Evolutionary conservation across 64 coral and sea anemone genomes (phyloP).

Genomic region (Actinia tenebrosa): DNA sequence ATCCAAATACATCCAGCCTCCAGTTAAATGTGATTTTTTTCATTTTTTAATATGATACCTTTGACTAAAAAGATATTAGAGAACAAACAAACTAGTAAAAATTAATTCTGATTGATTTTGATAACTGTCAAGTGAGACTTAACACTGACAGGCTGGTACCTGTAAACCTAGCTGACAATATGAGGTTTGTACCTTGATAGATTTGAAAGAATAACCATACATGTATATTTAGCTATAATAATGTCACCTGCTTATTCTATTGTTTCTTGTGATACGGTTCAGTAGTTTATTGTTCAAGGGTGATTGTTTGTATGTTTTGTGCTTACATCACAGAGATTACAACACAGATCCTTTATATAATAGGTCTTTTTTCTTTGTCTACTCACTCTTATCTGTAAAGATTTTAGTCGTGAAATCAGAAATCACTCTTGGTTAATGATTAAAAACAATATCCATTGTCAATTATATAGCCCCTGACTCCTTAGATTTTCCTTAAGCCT

Average conservation of each 20-base stretch:
- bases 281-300: background rate
- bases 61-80: background rate
- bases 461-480: too few species aligned
- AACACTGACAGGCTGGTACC: background rate
- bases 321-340: background rate
- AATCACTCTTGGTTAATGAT: too few species aligned
- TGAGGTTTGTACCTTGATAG: too few species aligned
- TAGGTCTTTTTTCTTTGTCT: too few species aligned
- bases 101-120: background rate
- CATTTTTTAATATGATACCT: background rate
- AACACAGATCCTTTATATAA: background rate
- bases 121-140: background rate
- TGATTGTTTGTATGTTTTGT: background rate
- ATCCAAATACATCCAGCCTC: background rate
- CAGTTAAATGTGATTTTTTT: background rate
- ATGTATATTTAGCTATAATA: too few species aligned
- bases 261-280: background rate
- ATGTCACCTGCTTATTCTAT: background rate
- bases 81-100: background rate
- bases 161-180: background rate
- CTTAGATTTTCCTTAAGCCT: too few species aligned
- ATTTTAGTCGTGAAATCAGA: too few species aligned
- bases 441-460: too few species aligned
- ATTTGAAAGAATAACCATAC: too few species aligned
- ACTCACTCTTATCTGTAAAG: too few species aligned